phyloP scores from a whole-genome alignment of 2,888 invertebrate genomes.

The Apotomis capreana region DNA sequence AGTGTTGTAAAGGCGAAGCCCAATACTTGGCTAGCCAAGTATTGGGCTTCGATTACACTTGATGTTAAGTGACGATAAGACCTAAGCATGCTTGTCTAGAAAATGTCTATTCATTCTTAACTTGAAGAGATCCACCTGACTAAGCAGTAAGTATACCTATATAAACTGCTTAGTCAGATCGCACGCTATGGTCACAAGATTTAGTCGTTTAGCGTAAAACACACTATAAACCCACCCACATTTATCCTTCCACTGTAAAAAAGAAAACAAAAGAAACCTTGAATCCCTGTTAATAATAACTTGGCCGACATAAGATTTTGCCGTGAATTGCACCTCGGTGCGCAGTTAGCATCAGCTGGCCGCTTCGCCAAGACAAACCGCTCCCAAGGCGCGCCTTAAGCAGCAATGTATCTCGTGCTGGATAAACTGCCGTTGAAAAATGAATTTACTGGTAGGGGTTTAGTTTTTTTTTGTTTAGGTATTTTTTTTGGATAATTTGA shows the following conservation, averaged over 20 bases:
- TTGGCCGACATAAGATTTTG: slow-evolving; percentile 18
- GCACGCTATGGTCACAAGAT: no score
- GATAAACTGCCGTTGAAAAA: slow-evolving; percentile 5
- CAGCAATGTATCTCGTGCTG: slow-evolving; percentile 27
- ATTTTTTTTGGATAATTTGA: no score
- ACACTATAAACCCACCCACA: neutral
- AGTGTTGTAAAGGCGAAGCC: no score
- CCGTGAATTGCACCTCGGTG: slow-evolving; percentile 36
- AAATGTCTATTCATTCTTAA: no score
- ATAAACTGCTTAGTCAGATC: no score
- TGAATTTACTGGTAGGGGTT: neutral
- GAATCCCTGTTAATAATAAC: slow-evolving; percentile 8
- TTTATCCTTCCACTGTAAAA: neutral
- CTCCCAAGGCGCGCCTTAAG: slow-evolving; percentile 30
- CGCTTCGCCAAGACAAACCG: slow-evolving; percentile 26
- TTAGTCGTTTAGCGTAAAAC: neutral
- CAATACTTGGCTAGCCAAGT: no score
- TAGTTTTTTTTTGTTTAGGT: neutral
- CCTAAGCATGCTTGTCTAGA: no score
- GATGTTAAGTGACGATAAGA: no score
- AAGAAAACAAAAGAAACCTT: slow-evolving; percentile 7
- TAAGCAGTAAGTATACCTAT: no score
- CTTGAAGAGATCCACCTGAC: no score
- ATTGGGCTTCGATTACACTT: no score
- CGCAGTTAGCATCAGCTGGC: slow-evolving; percentile 31